Conservation (phyloP, 2,888 invertebrate genomes). For the Desoria tigrina region DNA sequence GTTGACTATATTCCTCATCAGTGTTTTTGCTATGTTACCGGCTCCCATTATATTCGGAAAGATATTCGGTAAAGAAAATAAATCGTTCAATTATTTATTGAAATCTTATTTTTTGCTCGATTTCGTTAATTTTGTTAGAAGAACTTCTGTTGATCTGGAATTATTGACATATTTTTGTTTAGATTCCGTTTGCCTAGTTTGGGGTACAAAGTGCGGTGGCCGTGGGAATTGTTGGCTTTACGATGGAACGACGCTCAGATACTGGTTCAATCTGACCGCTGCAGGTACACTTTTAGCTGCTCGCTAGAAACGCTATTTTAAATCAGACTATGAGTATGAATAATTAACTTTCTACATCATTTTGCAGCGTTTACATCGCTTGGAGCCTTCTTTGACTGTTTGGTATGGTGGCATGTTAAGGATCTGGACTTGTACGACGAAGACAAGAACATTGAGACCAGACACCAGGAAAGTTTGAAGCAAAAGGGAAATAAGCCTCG, state of each 20-base stretch:
- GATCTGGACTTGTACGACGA: constrained; percentile 57
- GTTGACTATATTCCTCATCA: constrained; percentile 64
- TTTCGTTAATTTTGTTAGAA: too few relatives aligned
- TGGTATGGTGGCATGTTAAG: constrained; percentile 59
- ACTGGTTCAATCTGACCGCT: constrained; percentile 67
- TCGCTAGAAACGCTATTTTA: not conserved
- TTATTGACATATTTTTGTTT: not conserved
- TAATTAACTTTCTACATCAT: not conserved
- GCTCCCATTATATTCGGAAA: constrained; percentile 72
- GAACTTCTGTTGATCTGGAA: too few relatives aligned
- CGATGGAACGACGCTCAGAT: constrained; percentile 67
- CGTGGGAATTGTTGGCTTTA: constrained; percentile 75
- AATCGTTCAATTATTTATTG: too few relatives aligned
- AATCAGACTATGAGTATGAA: not conserved
- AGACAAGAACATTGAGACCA: constrained; percentile 43
- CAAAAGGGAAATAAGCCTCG: not conserved
- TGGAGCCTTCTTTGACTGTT: constrained; percentile 59
- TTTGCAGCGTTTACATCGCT: constrained; percentile 57
- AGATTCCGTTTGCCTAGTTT: constrained; percentile 70
- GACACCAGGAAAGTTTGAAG: not conserved
- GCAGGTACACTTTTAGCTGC: constrained; percentile 57
- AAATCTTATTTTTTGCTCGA: too few relatives aligned
- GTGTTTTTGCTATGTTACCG: constrained; percentile 68
- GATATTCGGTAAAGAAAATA: constrained; percentile 63
- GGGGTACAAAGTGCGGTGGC: constrained; percentile 72